Conservation (phyloP, 2,888 invertebrate genomes). For the Mystacides longicornis region DNA sequence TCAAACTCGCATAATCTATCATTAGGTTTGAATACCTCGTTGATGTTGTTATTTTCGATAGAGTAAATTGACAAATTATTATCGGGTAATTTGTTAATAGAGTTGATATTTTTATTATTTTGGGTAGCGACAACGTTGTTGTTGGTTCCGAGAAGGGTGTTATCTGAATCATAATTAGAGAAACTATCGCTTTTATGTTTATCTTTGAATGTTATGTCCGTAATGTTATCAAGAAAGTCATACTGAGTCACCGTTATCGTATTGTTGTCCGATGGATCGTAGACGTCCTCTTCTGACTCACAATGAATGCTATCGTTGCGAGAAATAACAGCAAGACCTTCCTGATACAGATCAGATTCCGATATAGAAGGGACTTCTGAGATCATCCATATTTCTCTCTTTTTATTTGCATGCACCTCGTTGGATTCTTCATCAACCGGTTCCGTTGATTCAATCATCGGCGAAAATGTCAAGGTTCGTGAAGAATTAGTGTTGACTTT, state of each 20-base stretch:
- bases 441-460: not conserved
- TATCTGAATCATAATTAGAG: slow-evolving; percentile 2
- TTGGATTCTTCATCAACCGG: not conserved
- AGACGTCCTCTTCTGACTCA: slow-evolving; percentile 32
- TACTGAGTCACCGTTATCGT: slow-evolving; percentile 15
- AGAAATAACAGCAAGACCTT: slow-evolving; percentile 5
- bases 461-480: not conserved
- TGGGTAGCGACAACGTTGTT: not conserved
- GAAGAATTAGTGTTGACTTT: not conserved
- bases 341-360: slow-evolving; percentile 26
- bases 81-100: not conserved
- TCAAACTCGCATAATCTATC: slow-evolving; percentile 16
- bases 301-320: slow-evolving; percentile 26
- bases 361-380: slow-evolving; percentile 40
- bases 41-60: slow-evolving; percentile 12
- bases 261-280: slow-evolving; percentile 27
- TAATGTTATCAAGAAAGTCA: slow-evolving; percentile 15
- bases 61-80: slow-evolving; percentile 6
- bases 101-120: not conserved
- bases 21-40: slow-evolving; percentile 9
- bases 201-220: slow-evolving; percentile 19
- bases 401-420: not conserved
- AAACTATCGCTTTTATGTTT: not conserved
- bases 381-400: slow-evolving; percentile 44
- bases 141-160: not conserved